These are phyloP conservation scores for Euthynnus affinis DNA, from an alignment of 2,797 vertebrate species.

Conservation along the genomic window DNA sequence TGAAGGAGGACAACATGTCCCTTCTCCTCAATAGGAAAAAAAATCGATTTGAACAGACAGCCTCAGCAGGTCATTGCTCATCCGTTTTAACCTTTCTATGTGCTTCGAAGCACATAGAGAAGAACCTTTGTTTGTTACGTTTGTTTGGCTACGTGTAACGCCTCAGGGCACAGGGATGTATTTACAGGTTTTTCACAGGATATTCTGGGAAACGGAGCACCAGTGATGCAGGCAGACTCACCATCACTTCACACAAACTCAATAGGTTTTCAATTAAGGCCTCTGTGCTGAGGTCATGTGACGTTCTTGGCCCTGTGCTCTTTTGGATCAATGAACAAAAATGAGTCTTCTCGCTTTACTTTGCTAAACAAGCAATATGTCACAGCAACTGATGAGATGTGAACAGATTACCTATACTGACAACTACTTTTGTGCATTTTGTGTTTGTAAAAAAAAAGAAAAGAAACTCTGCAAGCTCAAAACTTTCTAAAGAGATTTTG, in stretches of 20 bases:
- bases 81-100: conserved; percentile 48
- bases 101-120: no score
- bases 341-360: conserved; percentile 15
- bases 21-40: conserved; percentile 35
- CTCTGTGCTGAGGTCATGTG: conserved; percentile 49
- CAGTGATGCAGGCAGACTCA: conserved; percentile 38
- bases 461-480: neutral
- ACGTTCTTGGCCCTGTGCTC: conserved; percentile 30
- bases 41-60: conserved; percentile 56
- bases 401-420: neutral
- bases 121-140: conserved; percentile 30
- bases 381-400: neutral
- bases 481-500: neutral
- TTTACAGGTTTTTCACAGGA: conserved; percentile 43
- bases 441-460: neutral
- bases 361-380: conserved; percentile 32
- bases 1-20: conserved; percentile 56
- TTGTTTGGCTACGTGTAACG: conserved; percentile 25
- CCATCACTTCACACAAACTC: conserved; percentile 52
- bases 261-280: conserved; percentile 61
- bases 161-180: conserved; percentile 20
- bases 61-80: conserved; percentile 40
- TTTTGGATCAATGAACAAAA: conserved; percentile 57
- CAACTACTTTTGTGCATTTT: neutral
- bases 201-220: conserved; percentile 57